Evolutionary conservation across 2,888 invertebrate species (phyloP), one percentile per base, ranked within the genome.

Genomic region (Plusia festucae): DNA sequence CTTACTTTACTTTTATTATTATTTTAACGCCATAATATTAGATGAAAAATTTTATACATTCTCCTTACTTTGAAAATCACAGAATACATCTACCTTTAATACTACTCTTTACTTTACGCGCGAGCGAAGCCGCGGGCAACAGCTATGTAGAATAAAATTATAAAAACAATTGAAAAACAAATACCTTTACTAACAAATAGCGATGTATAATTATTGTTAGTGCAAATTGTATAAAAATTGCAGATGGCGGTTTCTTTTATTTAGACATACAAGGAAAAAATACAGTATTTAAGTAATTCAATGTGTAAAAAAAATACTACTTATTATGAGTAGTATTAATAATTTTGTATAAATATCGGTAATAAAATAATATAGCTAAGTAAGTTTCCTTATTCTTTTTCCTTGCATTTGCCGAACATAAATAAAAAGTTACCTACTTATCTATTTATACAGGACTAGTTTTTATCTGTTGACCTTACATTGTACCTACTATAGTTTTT

Each of bases 301-400:
- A 30, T 9, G 3, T 53, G 46, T 9, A 52, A 60, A 60, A 60
- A 32, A 7, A 13, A 40, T 13, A 8, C 18, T 5, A 0, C 0
- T 0, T 15, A 34, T 40, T 4, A 40, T 40, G 4, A 6, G n/a
- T 6, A n/a, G 6, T 40, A 40, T 34, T 11, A 40, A 40, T 40
- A n/a, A 40, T 15, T 40, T 40, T 13, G 32, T 13, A 40, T 40
- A 40, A n/a, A n/a, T n/a, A 40, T 5, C 8, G 7, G 27, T 27
- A 7, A 5, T 0, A 5, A 8, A 27, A 27, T 32, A n/a, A n/a
- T n/a, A n/a, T 32, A 30, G n/a, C 30, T 18, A 32, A 34, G 62
- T 44, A 68, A 16, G 40, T 71, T 59, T 74, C 75, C 59, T 62
- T 59, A 44, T 32, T 44, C 70, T 63, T 55, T 64, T 34, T 57